These are phyloP conservation scores for Enhydra lutris DNA, from an alignment of 2,113 vertebrate species.

Conservation along the genomic window DNA sequence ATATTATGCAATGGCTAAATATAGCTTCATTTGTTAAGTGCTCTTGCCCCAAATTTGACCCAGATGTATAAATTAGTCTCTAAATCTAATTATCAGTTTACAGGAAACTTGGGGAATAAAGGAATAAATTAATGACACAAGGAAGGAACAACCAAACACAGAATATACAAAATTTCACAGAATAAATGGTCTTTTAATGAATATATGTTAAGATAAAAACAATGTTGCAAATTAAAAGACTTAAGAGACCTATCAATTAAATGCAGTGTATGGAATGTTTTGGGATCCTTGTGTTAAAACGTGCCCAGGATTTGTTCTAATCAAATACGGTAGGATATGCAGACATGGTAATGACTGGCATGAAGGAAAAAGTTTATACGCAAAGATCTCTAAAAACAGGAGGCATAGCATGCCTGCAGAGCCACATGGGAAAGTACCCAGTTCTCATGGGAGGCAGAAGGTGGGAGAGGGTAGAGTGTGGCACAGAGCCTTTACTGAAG, in stretches of 20 bases:
- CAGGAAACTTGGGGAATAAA: background rate
- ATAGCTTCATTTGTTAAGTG: background rate
- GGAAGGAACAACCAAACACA: slow-evolving; percentile 18
- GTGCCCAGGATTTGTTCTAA: background rate
- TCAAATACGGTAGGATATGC: background rate
- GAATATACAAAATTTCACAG: background rate
- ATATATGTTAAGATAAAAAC: background rate
- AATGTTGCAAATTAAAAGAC: background rate
- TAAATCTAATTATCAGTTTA: background rate
- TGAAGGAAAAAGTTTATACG: background rate
- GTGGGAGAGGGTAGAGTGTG: background rate
- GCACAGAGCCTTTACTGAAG: background rate
- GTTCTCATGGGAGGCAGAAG: background rate
- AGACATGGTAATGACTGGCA: background rate
- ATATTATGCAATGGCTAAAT: background rate
- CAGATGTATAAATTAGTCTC: background rate
- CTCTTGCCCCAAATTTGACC: background rate
- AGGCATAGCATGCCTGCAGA: background rate
- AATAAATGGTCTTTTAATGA: background rate
- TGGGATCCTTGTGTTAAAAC: background rate
- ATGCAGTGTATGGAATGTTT: background rate
- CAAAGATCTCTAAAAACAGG: background rate
- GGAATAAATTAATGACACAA: background rate
- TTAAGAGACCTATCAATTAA: background rate
- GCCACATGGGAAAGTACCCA: background rate